Evolutionary conservation across 37 sponge, comb jelly and placozoan genomes (phyloP), one percentile per base, ranked within the genome.

Genomic region (Ianthella basta): DNA sequence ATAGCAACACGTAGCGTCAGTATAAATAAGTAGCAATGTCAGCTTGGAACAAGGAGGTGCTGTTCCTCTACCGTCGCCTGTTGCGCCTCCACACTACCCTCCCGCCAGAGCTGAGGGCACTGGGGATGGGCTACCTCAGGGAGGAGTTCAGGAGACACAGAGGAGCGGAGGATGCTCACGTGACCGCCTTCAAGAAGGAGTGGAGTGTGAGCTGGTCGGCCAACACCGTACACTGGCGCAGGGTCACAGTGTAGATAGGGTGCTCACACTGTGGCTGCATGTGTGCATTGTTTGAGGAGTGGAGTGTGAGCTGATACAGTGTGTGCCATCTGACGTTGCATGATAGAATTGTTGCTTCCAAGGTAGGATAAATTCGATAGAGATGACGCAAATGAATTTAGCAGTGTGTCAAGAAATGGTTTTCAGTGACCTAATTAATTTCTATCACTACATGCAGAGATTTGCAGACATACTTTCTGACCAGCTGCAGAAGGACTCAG

Each of bases 71-170:
- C 37, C 85, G 89, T n/a, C 25, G 83, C 41, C 69, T 92, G 21
- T 25, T 92, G 59, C 30, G 92, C 35, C 89, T 88, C 0, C 92
- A 92, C 74, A 29, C 59, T 35, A 63, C 21, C 19, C 84, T 92
- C 18, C 92, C 92, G 3, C 4, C 19, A 0, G 86, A 85, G 24
- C 37, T 92, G 50, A 59, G 59, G 39, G 18, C 39, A 0, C 13
- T 92, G 23, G 92, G 92, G 19, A 24, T 16, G 6, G 53, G 14
- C 23, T 92, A 84, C 60, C 41, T 92, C 50, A 39, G 83, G 18
- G 66, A 81, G 37, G 92, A 92, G 57, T 92, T 92, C 70, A 85
- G 88, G 70, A 85, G 37, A 37, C 92, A 92, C 79, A 87, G 85
- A 44, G 44, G 41, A 13, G 86, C 78, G 0, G 60, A 79, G 0